phyloP scores from a whole-genome alignment of 1,140 invertebrate species.

The Charaxes varanes region DNA sequence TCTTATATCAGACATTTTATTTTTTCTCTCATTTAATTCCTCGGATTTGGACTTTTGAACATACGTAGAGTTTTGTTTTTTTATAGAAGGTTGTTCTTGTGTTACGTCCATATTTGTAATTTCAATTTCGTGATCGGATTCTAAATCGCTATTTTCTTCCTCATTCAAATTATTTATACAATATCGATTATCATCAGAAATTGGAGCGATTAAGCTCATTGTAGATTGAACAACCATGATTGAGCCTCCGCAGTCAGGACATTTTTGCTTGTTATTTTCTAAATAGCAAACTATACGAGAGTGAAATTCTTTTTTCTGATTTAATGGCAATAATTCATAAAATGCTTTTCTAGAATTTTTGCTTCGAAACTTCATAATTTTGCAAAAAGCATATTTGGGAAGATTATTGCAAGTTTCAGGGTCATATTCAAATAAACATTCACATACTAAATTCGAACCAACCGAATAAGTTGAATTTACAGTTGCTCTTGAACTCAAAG shows the following conservation, averaged over 20 bases:
- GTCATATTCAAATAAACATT: conserved; percentile 60
- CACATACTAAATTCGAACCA: conserved; percentile 34
- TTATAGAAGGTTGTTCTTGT: neutral
- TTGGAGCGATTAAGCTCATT: conserved; percentile 24
- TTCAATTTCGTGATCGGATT: conserved; percentile 4
- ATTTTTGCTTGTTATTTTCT: conserved; percentile 65
- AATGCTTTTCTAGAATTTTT: conserved; percentile 60
- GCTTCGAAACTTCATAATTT: conserved; percentile 68
- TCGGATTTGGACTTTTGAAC: conserved; percentile 3
- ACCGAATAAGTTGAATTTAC: conserved; percentile 23
- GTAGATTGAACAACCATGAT: conserved; percentile 52
- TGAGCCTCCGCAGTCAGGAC: conserved; percentile 57
- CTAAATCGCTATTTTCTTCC: conserved; percentile 6
- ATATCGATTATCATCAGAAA: neutral
- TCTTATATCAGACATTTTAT: conserved; percentile 13
- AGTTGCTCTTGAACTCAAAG: conserved; percentile 20
- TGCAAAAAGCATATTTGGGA: conserved; percentile 72
- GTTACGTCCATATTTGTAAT: neutral
- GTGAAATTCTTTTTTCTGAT: conserved; percentile 73
- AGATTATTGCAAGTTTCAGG: conserved; percentile 36
- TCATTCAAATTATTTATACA: conserved; percentile 4
- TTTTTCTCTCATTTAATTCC: conserved; percentile 17
- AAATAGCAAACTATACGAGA: conserved; percentile 64
- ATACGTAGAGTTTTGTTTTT: conserved; percentile 2
- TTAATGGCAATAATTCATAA: conserved; percentile 68